These are phyloP conservation scores for Vandiemenella viatica DNA, from an alignment of 2,888 invertebrate genomes.

Conservation along the genomic window DNA sequence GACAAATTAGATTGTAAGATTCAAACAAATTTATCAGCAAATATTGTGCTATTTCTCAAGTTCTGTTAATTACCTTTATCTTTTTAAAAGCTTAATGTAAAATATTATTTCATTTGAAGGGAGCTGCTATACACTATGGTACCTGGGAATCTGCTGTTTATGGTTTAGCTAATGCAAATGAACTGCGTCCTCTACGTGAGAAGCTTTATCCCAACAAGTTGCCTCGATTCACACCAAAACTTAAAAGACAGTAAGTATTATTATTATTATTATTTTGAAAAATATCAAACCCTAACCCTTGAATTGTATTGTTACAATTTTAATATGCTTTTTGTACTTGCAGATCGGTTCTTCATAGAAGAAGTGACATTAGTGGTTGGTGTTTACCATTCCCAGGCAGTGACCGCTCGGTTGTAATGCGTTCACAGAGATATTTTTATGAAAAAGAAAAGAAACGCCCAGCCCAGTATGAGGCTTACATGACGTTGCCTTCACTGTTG, in stretches of 20 bases:
- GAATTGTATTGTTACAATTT: neutral
- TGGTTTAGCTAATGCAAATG: conserved; percentile 47
- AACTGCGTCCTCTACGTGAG: conserved; percentile 47
- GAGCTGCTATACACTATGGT: conserved; percentile 54
- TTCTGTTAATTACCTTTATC: too few species aligned
- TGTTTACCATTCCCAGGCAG: conserved; percentile 68
- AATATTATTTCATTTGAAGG: conserved; percentile 20
- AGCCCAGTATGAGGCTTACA: conserved; percentile 60
- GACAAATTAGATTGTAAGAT: too few species aligned
- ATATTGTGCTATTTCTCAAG: too few species aligned
- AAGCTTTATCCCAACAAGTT: conserved; percentile 49
- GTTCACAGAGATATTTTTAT: conserved; percentile 64
- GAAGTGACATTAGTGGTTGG: conserved; percentile 33
- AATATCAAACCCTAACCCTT: neutral
- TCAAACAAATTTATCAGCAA: too few species aligned
- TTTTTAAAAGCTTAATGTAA: too few species aligned
- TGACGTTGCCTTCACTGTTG: conserved; percentile 40
- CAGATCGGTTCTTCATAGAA: conserved; percentile 38
- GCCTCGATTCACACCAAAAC: conserved; percentile 44
- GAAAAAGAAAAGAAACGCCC: conserved; percentile 55
- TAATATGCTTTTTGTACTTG: conserved; percentile 2
- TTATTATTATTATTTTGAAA: neutral
- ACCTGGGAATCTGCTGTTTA: conserved; percentile 83
- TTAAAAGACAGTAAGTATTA: conserved; percentile 35
- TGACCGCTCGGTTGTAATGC: conserved; percentile 65